These are phyloP conservation scores for Spodoptera exigua DNA, from an alignment of 2,888 invertebrate species.

Conservation along the genomic window DNA sequence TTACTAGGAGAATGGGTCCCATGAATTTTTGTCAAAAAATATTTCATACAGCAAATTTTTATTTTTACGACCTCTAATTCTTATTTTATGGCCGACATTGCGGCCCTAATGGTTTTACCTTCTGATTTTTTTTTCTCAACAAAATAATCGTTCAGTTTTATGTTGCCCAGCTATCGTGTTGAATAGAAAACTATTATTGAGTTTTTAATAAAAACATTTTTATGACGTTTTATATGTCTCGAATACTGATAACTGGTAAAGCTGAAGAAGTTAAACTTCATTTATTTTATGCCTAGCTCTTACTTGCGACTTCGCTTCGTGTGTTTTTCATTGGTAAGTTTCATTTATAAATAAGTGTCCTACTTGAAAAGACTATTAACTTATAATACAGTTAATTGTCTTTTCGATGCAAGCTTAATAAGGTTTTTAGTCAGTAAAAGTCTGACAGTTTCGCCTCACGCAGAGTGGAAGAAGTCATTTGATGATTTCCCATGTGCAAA, in stretches of 20 bases:
- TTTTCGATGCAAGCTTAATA: no score
- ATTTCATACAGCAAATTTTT: conserved; percentile 44
- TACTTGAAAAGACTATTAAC: no score
- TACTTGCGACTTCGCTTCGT: no score
- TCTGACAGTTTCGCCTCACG: no score
- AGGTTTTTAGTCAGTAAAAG: no score
- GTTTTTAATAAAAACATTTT: conserved; percentile 43
- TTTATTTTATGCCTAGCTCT: no score
- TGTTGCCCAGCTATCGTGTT: conserved; percentile 36
- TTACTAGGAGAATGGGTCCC: conserved; percentile 12
- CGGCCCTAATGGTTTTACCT: conserved; percentile 59
- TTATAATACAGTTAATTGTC: no score
- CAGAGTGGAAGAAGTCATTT: no score
- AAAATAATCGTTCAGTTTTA: conserved; percentile 55
- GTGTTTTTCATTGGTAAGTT: no score
- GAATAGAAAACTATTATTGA: conserved; percentile 55
- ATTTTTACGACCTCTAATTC: conserved; percentile 54
- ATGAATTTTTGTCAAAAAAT: conserved; percentile 42
- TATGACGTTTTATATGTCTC: conserved; percentile 22
- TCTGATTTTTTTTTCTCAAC: conserved; percentile 50
- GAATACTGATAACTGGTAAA: conserved; percentile 1
- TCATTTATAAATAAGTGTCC: no score
- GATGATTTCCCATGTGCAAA: no score
- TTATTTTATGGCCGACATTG: conserved; percentile 57
- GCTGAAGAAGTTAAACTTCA: no score